These are phyloP conservation scores for Progne subis DNA, from an alignment of 2,113 vertebrate species.

Conservation along the genomic window DNA sequence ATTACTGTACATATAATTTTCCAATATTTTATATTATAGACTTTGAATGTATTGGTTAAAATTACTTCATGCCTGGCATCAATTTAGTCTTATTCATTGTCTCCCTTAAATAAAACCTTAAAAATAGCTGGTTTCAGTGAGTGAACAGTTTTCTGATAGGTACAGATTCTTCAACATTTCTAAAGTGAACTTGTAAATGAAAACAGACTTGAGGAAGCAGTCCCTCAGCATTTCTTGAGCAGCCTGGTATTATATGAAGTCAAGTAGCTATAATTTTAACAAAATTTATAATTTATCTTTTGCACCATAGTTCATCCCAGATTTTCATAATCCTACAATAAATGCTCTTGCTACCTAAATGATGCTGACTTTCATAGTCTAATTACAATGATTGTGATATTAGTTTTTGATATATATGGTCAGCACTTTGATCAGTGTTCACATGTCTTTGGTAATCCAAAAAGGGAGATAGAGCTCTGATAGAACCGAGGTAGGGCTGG, in stretches of 20 bases:
- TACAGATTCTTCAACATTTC: conserved; percentile 58
- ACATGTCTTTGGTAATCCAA: not conserved
- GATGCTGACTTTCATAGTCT: not conserved
- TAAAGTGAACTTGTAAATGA: conserved; percentile 40
- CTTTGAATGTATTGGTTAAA: conserved; percentile 76
- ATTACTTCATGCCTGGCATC: conserved; percentile 74
- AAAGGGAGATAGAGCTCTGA: not conserved
- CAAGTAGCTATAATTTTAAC: not conserved
- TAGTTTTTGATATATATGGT: not conserved
- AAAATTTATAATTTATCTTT: not conserved
- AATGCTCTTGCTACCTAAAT: not conserved
- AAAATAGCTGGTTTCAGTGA: conserved; percentile 74
- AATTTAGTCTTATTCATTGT: conserved; percentile 76
- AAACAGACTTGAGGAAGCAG: conserved; percentile 27
- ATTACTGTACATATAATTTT: conserved; percentile 80
- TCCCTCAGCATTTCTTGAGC: not conserved
- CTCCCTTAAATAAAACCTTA: conserved; percentile 72
- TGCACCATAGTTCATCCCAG: not conserved
- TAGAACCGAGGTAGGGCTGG: not conserved
- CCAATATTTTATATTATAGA: conserved; percentile 75
- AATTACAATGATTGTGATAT: not conserved
- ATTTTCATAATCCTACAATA: not conserved
- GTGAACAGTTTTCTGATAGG: conserved; percentile 73
- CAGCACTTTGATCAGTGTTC: not conserved
- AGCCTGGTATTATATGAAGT: not conserved